Percentiles rank a stretch among this genome's conserved stretches.
These are phyloP conservation scores for Ammodytes marinus DNA, from an alignment of 2,113 vertebrate genomes.

Conservation along the genomic window DNA sequence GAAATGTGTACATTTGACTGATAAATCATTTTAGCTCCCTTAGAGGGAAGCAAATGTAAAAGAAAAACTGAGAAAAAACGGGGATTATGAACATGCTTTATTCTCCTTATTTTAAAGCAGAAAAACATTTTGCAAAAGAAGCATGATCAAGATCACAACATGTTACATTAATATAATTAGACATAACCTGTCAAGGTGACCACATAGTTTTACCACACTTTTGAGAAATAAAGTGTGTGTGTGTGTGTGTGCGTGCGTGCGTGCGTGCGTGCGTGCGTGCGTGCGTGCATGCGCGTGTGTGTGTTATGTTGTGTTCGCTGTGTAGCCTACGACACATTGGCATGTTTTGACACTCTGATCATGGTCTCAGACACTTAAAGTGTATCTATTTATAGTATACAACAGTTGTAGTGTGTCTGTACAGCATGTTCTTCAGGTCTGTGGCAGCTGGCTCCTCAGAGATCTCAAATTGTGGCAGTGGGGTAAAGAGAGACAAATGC, in stretches of 20 bases:
- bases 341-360: too few species aligned
- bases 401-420: constrained; percentile 16
- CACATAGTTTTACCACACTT: constrained; percentile 47
- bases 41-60: constrained; percentile 53
- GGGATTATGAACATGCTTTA: constrained; percentile 39
- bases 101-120: constrained; percentile 51
- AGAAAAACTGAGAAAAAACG: constrained; percentile 23
- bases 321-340: too few species aligned
- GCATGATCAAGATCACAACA: constrained; percentile 72
- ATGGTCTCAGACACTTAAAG: too few species aligned
- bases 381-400: background rate
- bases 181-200: constrained; percentile 56
- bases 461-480: too few species aligned
- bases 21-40: constrained; percentile 50
- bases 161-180: constrained; percentile 56
- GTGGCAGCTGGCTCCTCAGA: constrained; percentile 1
- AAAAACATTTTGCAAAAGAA: constrained; percentile 52
- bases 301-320: too few species aligned
- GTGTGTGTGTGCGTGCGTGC: too few species aligned
- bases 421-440: background rate
- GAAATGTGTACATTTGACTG: constrained; percentile 32
- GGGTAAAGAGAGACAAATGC: too few species aligned
- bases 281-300: background rate
- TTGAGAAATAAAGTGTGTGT: constrained; percentile 76
- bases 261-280: background rate